Conservation (phyloP, 2,888 invertebrate genomes). For the Lamellibrachia satsuma region DNA sequence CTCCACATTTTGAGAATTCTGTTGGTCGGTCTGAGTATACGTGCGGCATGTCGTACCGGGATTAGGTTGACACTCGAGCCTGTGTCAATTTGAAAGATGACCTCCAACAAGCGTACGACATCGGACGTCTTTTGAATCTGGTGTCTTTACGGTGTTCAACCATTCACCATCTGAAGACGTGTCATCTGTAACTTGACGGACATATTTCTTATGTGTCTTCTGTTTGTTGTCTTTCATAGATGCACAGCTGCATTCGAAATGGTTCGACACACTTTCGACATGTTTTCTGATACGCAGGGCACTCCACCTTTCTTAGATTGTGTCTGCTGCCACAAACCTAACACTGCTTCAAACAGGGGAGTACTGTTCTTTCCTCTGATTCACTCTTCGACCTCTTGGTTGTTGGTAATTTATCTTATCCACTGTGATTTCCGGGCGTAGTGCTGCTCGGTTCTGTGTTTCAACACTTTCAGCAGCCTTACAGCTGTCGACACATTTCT, state of each 20-base stretch:
- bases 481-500: background rate
- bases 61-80: constrained; percentile 32
- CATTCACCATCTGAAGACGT: constrained; percentile 14
- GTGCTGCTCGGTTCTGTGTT: background rate
- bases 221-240: background rate
- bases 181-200: background rate
- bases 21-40: background rate
- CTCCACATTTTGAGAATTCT: constrained; percentile 29
- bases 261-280: constrained; percentile 26
- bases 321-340: constrained; percentile 25
- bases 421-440: background rate
- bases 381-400: no score
- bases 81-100: constrained; percentile 35
- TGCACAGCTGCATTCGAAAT: constrained; percentile 14
- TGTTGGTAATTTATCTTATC: no score
- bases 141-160: no score
- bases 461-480: constrained; percentile 30
- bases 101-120: background rate
- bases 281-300: constrained; percentile 27
- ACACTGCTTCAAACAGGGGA: background rate
- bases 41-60: constrained; percentile 22
- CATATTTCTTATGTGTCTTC: background rate
- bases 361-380: no score
- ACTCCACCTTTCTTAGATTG: constrained; percentile 24
- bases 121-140: no score